Percentiles rank a stretch among this genome's conserved stretches.
phyloP scores from a whole-genome alignment of 2,888 invertebrate genomes.

The Mactromeris polynyma region DNA sequence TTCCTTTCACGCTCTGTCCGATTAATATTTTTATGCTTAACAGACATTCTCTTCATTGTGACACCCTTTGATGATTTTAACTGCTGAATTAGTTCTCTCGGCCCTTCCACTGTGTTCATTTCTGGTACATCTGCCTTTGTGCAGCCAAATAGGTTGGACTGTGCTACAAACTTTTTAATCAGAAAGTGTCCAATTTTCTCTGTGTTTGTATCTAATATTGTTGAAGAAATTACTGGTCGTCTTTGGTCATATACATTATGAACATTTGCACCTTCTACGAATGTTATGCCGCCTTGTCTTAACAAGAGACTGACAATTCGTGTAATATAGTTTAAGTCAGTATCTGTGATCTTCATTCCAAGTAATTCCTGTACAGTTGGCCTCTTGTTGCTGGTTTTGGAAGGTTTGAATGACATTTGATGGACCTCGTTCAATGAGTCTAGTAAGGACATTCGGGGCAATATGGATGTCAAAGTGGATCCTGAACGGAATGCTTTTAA shows the following conservation, averaged over 20 bases:
- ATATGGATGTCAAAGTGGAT: slow-evolving; percentile 10
- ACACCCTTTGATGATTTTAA: slow-evolving; percentile 22
- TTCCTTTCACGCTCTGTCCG: slow-evolving; percentile 28
- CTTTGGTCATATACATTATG: slow-evolving; percentile 42
- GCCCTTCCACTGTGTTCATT: slow-evolving; percentile 14
- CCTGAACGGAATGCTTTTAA: slow-evolving; percentile 33
- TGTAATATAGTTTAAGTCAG: slow-evolving; percentile 46
- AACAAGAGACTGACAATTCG: slow-evolving; percentile 37
- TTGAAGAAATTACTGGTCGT: slow-evolving; percentile 13
- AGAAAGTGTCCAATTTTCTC: slow-evolving; percentile 42
- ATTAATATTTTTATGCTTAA: not conserved
- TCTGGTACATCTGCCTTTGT: slow-evolving; percentile 30
- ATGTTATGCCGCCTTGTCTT: slow-evolving; percentile 33
- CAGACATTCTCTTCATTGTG: slow-evolving; percentile 24
- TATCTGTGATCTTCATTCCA: slow-evolving; percentile 31
- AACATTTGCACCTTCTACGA: not conserved
- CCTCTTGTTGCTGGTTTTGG: not conserved
- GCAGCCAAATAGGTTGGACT: slow-evolving; percentile 2
- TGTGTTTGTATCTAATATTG: slow-evolving; percentile 36
- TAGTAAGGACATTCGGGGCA: slow-evolving; percentile 45
- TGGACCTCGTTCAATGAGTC: slow-evolving; percentile 36
- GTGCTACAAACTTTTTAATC: slow-evolving; percentile 26
- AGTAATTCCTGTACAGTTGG: not conserved
- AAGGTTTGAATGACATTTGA: not conserved
- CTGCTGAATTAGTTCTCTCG: slow-evolving; percentile 18